Evolutionary conservation across 2,113 vertebrate genomes (phyloP), one percentile per base, ranked within the genome.

Genomic region (Oncorhynchus masou): DNA sequence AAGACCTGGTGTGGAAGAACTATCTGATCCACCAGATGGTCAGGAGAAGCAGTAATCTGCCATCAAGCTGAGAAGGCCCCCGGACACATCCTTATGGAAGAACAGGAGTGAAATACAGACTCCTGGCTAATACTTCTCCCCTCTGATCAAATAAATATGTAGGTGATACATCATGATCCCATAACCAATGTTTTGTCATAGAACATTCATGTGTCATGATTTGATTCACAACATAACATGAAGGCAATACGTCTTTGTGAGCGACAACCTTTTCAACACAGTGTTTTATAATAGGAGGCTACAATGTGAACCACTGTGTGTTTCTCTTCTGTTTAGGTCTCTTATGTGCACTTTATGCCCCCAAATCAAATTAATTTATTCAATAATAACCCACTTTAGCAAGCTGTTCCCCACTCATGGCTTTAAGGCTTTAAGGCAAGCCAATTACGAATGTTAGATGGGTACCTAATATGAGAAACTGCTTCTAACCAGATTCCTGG

Each of bases 21-120:
- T 83, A 86, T 85, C 85, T 25, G 2, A 78, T 74, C 79, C 83
- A 90, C 87, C 89, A 90, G 90, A 91, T 90, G 89, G 89, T 79
- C 85, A 78, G 84, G 87, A 87, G 85, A 81, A 89, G 81, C 78
- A 86, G 78, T 86, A 83, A 54, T 80, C 82, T 87, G 83, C 80
- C 70, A 65, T 89, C 89, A 88, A 83, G 86, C 87, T 88, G 87
- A 86, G 84, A 84, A 79, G 77, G 79, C 73, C 83, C 39, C 70
- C 82, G 86, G 77, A 79, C 11, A 62, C 85, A 86, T 84, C 84
- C 85, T 87, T 86, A 84, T 79, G 83, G 70, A 34, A 75, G 71
- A 83, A 84, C 75, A 27, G 77, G 71, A 82, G 83, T 78, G 73
- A 84, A 81, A 84, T 85, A 80, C 71, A 74, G 81, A 83, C 62